phyloP scores from a whole-genome alignment of 2,888 invertebrate species.

The Ormyrus thymus region DNA sequence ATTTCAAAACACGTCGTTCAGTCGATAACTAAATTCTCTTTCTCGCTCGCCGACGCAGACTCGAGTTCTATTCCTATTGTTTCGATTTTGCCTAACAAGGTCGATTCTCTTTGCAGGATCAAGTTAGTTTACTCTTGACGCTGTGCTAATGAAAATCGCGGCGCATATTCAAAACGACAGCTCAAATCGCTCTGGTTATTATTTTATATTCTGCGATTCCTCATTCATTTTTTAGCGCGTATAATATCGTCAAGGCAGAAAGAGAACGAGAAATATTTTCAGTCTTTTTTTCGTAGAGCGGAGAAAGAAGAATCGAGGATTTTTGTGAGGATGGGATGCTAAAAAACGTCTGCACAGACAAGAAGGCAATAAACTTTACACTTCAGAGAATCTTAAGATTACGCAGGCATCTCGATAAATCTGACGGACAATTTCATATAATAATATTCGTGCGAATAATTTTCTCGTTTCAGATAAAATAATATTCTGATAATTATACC shows the following conservation, averaged over 20 bases:
- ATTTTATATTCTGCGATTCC: background rate
- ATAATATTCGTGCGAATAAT: background rate
- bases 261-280: no score
- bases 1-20: background rate
- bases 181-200: background rate
- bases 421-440: background rate
- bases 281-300: background rate
- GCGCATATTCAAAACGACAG: constrained; percentile 7
- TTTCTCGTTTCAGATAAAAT: constrained; percentile 13
- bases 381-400: constrained; percentile 9
- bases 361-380: constrained; percentile 21
- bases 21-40: constrained; percentile 10
- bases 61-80: background rate
- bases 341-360: constrained; percentile 8
- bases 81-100: constrained; percentile 19
- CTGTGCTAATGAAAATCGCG: constrained; percentile 9
- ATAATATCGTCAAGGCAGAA: background rate
- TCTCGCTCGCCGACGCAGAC: background rate
- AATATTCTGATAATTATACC: background rate
- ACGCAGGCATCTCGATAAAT: constrained; percentile 2
- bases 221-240: background rate
- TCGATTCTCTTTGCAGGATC: constrained; percentile 4
- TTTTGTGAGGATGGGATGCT: constrained; percentile 5
- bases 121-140: constrained; percentile 1
- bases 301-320: constrained; percentile 20